Evolutionary conservation across 1,140 invertebrate genomes (phyloP), one percentile per base, ranked within the genome.

Genomic region (Trachymyrmex cornetzi): DNA sequence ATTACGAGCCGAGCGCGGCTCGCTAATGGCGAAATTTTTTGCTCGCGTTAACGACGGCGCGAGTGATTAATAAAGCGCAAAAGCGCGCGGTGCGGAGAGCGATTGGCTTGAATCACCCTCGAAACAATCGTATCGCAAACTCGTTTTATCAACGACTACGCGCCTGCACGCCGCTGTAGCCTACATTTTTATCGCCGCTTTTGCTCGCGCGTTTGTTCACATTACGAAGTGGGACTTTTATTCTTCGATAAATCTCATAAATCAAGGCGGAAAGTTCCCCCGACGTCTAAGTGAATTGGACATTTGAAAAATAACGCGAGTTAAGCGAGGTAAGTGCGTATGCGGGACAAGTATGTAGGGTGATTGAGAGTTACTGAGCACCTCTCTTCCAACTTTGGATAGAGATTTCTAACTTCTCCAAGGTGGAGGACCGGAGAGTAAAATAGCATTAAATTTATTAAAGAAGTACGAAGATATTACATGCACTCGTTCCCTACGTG

Each of bases 121-220:
- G 80, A 84, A 84, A 84, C 80, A 84, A 84, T 84, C 69, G 69
- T 84, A 84, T 84, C 80, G 57, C 69, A 75, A 84, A 84, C 80
- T 61, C 69, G 80, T 84, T 84, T 84, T 84, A 84, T 84, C 69
- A 84, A 84, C 55, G 44, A 30, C 66, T 44, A n/a, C 53, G 53
- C 77, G 63, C 2, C 64, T 44, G 38, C 14, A 59, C 66, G 6
- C 55, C 55, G 55, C 34, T 57, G 55, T 61, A 84, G 55, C 80
- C 80, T 74, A 75, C 27, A 84, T 84, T 84, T 84, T 84, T 84
- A 84, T 84, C 80, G 55, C 22, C 24, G 55, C 27, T 59, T 61
- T 63, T 19, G 55, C 69, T 30, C 69, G 55, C 80, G 69, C 69
- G 57, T 84, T 75, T 50, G 80, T 27, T 63, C 24, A 55, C 80